These are phyloP conservation scores for Ypsolopha scabrella DNA, from an alignment of 2,888 invertebrate species.

Conservation along the genomic window DNA sequence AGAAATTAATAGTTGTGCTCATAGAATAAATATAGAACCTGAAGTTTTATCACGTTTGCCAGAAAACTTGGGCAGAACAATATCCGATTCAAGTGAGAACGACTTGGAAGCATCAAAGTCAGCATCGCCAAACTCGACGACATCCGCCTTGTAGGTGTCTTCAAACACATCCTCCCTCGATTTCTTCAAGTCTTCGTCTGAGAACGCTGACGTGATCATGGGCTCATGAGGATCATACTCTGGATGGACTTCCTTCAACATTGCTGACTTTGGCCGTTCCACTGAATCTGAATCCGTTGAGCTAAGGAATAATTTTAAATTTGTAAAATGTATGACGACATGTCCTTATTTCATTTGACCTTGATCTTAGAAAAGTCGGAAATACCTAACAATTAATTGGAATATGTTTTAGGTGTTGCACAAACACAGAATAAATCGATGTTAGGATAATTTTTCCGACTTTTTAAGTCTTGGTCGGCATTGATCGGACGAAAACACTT, in stretches of 20 bases:
- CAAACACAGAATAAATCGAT: too few relatives aligned
- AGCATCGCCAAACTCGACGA: conserved; percentile 28
- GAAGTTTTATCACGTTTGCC: conserved; percentile 39
- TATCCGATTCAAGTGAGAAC: conserved; percentile 29
- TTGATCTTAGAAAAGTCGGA: too few relatives aligned
- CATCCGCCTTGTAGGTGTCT: conserved; percentile 42
- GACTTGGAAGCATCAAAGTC: conserved; percentile 42
- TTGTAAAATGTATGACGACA: too few relatives aligned
- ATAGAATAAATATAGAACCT: conserved; percentile 19
- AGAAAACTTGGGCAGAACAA: conserved; percentile 26
- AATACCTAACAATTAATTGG: too few relatives aligned
- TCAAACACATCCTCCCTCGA: conserved; percentile 54
- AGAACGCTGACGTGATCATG: conserved; percentile 62
- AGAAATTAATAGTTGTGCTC: too few relatives aligned
- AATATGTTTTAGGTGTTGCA: too few relatives aligned
- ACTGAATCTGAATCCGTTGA: conserved; percentile 48
- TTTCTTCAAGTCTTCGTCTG: conserved; percentile 56
- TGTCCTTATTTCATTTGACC: too few relatives aligned
- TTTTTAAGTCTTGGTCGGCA: neutral
- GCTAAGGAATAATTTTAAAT: neutral
- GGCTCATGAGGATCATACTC: conserved; percentile 64
- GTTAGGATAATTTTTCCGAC: too few relatives aligned
- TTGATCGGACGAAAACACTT: conserved; percentile 18
- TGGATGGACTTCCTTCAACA: conserved; percentile 54
- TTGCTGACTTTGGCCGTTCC: conserved; percentile 60